Evolutionary conservation across 2,113 vertebrate genomes (phyloP), one percentile per base, ranked within the genome.

Genomic region (Megaceryle torquata): DNA sequence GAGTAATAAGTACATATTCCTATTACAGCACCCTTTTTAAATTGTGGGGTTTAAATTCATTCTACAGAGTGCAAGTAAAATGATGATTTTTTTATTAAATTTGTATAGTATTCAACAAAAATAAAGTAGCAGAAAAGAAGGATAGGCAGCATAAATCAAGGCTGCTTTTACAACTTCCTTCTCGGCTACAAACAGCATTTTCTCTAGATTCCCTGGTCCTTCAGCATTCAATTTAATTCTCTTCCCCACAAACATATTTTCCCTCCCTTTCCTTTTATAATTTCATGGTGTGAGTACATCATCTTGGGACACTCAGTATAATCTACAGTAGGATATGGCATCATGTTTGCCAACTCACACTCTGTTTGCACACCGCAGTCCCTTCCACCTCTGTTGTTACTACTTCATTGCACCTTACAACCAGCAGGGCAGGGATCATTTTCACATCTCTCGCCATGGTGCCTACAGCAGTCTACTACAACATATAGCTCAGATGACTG

Each of bases 351-450:
- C 29, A 65, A 13, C 35, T 68, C 41, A 65, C 25, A 51, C 41
- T 78, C 41, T 82, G 33, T 39, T 37, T 88, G n/a, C 51, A n/a
- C 24, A 13, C 16, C 2, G 0, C 44, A 60, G 51, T 11, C 22
- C 26, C 20, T 63, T 76, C 37, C 20, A 46, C 22, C 25, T 35
- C 26, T 0, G 0, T 5, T 54, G 60, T 29, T 59, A 71, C 28
- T 21, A 22, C 63, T 17, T 61, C 17, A 14, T 60, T 17, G 14
- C 13, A 37, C 37, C 0, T 0, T 13, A 29, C 60, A 35, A 70
- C 11, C n/a, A 79, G 28, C 15, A 61, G 46, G 18, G 11, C 28
- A 88, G 70, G 31, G 60, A 82, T 41, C 9, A 64, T 60, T 75
- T 59, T 75, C 81, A 60, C 10, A 63, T 29, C 6, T n/a, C 56